Evolutionary conservation across 2,888 invertebrate genomes (phyloP).

Genomic region (Mesorhabditis belari): DNA sequence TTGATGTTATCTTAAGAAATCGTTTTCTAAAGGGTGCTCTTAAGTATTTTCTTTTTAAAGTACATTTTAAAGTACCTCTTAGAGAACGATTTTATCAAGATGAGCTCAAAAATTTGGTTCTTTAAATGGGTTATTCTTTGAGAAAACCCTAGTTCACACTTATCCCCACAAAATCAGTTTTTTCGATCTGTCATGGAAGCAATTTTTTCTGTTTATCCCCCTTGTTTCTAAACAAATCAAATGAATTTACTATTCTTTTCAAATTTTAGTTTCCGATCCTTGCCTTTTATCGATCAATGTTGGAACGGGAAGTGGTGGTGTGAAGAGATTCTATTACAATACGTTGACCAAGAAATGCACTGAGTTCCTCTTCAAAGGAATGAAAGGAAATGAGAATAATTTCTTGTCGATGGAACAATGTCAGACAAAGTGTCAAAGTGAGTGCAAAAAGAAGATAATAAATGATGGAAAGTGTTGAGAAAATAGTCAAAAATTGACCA

Average conservation of each 20-base stretch:
- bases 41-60: too few relatives aligned
- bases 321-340: conserved; percentile 48
- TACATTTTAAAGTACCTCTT: too few relatives aligned
- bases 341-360: conserved; percentile 43
- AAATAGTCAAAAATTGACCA: neutral
- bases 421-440: conserved; percentile 43
- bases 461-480: neutral
- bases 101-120: too few relatives aligned
- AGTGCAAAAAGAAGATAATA: too few relatives aligned
- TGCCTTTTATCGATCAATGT: conserved; percentile 44
- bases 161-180: too few relatives aligned
- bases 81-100: too few relatives aligned
- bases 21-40: too few relatives aligned
- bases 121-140: too few relatives aligned
- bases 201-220: neutral
- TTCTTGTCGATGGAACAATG: conserved; percentile 41
- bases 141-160: too few relatives aligned
- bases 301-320: conserved; percentile 39
- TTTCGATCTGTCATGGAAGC: too few relatives aligned
- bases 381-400: conserved; percentile 50
- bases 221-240: neutral
- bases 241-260: neutral
- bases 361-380: conserved; percentile 46
- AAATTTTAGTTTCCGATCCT: conserved; percentile 44
- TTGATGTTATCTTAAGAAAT: too few relatives aligned